Conservation (phyloP, 2,888 invertebrate species). For the Epiblema foenella region DNA sequence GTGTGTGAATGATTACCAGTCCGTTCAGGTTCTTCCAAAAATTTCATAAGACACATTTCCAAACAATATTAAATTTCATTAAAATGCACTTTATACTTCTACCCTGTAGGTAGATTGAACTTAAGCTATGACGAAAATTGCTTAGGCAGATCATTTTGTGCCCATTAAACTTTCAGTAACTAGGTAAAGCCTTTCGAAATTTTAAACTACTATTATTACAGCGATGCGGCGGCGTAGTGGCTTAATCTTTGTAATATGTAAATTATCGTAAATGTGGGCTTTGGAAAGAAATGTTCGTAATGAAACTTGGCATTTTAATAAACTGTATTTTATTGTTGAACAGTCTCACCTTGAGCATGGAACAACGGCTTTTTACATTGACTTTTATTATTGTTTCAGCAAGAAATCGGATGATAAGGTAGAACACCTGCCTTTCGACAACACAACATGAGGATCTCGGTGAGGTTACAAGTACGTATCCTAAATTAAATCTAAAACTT, state of each 20-base stretch:
- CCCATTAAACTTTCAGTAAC: slow-evolving; percentile 35
- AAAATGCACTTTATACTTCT: slow-evolving; percentile 29
- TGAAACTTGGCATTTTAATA: slow-evolving; percentile 14
- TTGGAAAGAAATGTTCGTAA: slow-evolving; percentile 43
- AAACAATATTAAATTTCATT: slow-evolving; percentile 40
- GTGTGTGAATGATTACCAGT: slow-evolving; percentile 67
- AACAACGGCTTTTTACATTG: slow-evolving; percentile 9
- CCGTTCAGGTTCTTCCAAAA: slow-evolving; percentile 71
- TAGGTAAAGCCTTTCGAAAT: slow-evolving; percentile 47
- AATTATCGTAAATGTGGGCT: slow-evolving; percentile 46
- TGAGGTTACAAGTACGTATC: slow-evolving; percentile 71
- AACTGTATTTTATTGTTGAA: slow-evolving; percentile 7
- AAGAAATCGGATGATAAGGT: slow-evolving; percentile 59
- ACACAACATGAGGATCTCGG: slow-evolving; percentile 64
- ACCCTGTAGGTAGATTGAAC: slow-evolving; percentile 9
- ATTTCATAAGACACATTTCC: slow-evolving; percentile 55
- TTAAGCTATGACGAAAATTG: slow-evolving; percentile 30
- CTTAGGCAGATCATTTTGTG: slow-evolving; percentile 18
- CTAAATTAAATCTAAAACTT: slow-evolving; percentile 42
- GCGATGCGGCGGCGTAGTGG: slow-evolving; percentile 49
- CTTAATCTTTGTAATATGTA: slow-evolving; percentile 53
- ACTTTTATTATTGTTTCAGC: slow-evolving; percentile 65
- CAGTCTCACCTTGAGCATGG: slow-evolving; percentile 2
- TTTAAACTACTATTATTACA: slow-evolving; percentile 51
- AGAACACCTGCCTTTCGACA: slow-evolving; percentile 52